Base-by-base conservation (phyloP, 2,888 invertebrate species). In the Agrotis clavis region DNA sequence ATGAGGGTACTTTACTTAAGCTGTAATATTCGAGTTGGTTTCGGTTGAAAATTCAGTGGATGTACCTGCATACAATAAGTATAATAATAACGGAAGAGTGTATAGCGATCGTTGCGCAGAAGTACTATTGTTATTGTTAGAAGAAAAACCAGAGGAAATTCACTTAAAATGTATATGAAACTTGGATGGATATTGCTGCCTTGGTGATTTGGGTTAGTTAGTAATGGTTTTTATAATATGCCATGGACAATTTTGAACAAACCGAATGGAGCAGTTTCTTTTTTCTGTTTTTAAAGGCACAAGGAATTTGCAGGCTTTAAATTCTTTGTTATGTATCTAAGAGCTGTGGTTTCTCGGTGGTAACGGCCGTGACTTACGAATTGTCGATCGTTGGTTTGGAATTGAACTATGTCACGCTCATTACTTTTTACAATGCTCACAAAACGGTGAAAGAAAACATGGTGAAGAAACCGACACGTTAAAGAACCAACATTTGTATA, bases 1-100 rank as follows among this genome's bases (percentile, higher is more conserved):
- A 69, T 70, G 74, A 77, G 82, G 81, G 79, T 79, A 77, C 71
- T 85, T 85, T 74, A 79, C 62, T 53, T 75, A 74, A 79, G 64
- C 70, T 68, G 69, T 77, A 73, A 83, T 78, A 81, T 77, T 74
- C 62, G 19, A 71, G 79, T 62, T 19, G 69, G 74, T 74, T 81
- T 83, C 41, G 71, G 70, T 71, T 60, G 67, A 45, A 76, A 66
- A 74, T 71, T 77, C 63, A 56, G 53, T 65, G 56, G 61, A 73
- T 72, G 66, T 74, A 73, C 75, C 77, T 71, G 67, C 62, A 74
- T 65, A 69, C 69, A 73, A 70, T 67, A 57, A 35, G 19, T 66
- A 71, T 79, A 66, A 70, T 68, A 77, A 74, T 77, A 77, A 71
- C 25, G 41, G 19, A n/a, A 57, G 51, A 73, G 72, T 69, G 73